Percentiles rank a stretch among this genome's conserved stretches.
These are phyloP conservation scores for Melospiza georgiana DNA, from an alignment of 2,113 vertebrate species.

Conservation along the genomic window DNA sequence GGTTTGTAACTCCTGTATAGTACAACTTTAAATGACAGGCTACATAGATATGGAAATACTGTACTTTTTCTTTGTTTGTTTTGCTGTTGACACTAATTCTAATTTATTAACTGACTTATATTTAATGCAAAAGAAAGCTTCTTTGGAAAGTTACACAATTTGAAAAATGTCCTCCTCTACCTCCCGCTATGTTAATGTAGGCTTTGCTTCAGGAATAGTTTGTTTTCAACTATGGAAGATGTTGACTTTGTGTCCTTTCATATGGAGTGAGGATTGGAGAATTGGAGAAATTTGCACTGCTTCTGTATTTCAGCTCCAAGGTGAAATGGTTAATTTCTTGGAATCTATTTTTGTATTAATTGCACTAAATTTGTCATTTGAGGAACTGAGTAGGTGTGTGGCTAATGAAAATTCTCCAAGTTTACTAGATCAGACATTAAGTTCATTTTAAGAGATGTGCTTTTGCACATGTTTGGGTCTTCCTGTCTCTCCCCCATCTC, in stretches of 20 bases:
- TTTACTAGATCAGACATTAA: neutral
- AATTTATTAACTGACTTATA: neutral
- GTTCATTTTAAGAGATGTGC: neutral
- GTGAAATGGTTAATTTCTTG: neutral
- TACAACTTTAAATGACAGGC: neutral
- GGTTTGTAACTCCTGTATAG: neutral
- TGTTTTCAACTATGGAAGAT: neutral
- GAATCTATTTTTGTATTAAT: neutral
- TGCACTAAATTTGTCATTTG: neutral
- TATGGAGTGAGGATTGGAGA: neutral
- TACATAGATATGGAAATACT: neutral
- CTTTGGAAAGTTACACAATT: neutral
- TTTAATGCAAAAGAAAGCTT: neutral
- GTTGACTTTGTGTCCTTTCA: neutral
- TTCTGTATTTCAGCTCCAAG: neutral
- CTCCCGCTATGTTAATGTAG: neutral
- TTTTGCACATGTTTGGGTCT: neutral
- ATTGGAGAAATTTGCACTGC: neutral
- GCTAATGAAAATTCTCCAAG: neutral
- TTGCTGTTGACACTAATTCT: neutral
- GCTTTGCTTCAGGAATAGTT: neutral
- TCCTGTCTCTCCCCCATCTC: neutral
- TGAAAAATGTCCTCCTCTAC: neutral
- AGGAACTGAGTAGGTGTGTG: neutral
- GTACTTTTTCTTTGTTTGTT: neutral